Evolutionary conservation across 2,888 invertebrate genomes (phyloP).

Genomic region (Ptychoptera contaminata): DNA sequence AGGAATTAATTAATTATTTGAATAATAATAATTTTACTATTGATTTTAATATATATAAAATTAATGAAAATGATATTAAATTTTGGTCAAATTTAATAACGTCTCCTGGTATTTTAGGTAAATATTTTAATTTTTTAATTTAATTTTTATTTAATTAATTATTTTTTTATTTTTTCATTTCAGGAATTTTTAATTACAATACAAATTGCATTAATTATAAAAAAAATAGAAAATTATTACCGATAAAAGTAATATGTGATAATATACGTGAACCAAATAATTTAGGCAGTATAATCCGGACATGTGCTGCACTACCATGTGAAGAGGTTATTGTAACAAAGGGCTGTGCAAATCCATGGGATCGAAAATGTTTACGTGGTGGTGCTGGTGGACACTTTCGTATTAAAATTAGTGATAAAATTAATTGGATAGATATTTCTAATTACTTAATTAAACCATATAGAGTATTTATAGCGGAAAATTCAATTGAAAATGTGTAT

Average conservation of each 20-base stretch:
- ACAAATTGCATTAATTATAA: not conserved
- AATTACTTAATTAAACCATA: constrained; percentile 34
- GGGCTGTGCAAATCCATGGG: constrained; percentile 88
- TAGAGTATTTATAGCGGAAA: constrained; percentile 52
- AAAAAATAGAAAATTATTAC: constrained; percentile 20
- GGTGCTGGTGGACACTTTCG: constrained; percentile 78
- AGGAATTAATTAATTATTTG: constrained; percentile 17
- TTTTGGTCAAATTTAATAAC: constrained; percentile 71
- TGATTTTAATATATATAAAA: constrained; percentile 50
- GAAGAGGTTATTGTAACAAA: constrained; percentile 57
- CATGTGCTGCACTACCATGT: constrained; percentile 57
- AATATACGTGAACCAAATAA: constrained; percentile 82
- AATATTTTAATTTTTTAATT: too few relatives aligned
- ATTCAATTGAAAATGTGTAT: constrained; percentile 27
- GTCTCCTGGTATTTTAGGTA: constrained; percentile 71
- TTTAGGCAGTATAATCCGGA: constrained; percentile 70
- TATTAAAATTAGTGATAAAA: constrained; percentile 46
- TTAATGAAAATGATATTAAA: constrained; percentile 59
- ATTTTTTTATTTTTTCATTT: too few relatives aligned
- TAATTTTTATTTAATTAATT: constrained; percentile 10
- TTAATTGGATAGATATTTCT: constrained; percentile 47
- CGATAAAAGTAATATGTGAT: constrained; percentile 75
- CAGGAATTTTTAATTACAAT: not conserved
- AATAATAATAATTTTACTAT: constrained; percentile 33
- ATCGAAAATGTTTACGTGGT: constrained; percentile 69